phyloP scores from a whole-genome alignment of 2,113 vertebrate genomes.

The Haemorhous mexicanus region DNA sequence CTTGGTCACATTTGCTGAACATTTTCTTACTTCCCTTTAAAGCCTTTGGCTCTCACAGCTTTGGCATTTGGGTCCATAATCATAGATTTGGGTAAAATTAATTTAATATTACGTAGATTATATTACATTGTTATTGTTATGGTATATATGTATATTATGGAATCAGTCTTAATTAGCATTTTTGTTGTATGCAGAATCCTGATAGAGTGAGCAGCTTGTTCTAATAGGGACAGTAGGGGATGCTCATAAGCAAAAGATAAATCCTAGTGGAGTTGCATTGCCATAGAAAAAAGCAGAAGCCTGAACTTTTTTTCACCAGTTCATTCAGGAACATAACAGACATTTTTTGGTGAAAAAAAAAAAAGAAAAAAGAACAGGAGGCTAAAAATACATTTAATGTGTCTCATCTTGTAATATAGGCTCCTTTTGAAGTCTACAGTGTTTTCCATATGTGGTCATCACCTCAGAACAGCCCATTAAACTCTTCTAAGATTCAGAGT shows the following conservation, averaged over 20 bases:
- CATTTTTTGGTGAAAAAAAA: background rate
- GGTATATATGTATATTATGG: background rate
- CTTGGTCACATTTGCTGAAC: background rate
- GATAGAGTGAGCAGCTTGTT: background rate
- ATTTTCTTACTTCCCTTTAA: background rate
- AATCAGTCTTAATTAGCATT: background rate
- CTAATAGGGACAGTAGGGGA: background rate
- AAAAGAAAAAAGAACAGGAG: background rate
- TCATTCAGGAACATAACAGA: background rate
- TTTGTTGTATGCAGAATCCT: background rate
- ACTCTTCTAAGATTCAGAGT: background rate
- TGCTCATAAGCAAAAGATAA: constrained; percentile 30
- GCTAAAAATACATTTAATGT: background rate
- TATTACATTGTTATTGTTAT: background rate
- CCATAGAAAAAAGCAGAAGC: background rate
- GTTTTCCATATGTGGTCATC: background rate
- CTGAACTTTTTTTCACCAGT: background rate
- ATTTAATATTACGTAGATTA: background rate
- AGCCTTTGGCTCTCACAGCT: background rate
- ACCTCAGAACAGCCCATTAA: background rate
- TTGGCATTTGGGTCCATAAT: background rate
- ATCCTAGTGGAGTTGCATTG: background rate
- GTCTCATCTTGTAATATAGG: background rate
- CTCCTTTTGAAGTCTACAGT: background rate
- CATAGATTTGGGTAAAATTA: background rate